phyloP scores from a whole-genome alignment of 2,888 invertebrate genomes.

The Myopa tessellatipennis region DNA sequence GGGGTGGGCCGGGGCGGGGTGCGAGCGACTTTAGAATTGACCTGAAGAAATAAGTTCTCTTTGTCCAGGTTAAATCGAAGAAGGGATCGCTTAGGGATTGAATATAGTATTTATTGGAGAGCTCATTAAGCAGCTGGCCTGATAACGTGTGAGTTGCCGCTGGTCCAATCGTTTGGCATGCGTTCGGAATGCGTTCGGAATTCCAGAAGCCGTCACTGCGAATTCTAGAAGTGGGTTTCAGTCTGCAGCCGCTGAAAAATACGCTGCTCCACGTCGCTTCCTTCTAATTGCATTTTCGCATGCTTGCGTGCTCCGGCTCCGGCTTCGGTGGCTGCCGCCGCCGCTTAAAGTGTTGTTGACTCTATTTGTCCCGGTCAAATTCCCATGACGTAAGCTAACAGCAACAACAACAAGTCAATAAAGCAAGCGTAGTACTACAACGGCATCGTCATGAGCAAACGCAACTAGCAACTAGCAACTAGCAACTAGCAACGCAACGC shows the following conservation, averaged over 20 bases:
- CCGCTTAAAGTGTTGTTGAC: conserved; percentile 18
- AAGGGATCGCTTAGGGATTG: background rate
- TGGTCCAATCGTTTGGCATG: no score
- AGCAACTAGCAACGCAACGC: conserved; percentile 15
- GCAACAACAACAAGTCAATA: background rate
- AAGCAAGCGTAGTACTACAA: background rate
- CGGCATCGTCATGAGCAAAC: conserved; percentile 7
- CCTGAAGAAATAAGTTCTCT: conserved; percentile 15
- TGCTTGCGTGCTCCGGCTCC: conserved; percentile 7
- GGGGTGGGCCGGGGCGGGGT: background rate
- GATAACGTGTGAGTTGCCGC: no score
- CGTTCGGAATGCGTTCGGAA: background rate
- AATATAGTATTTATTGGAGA: no score
- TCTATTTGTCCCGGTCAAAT: conserved; percentile 23
- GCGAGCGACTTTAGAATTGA: background rate
- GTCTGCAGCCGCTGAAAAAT: conserved; percentile 13
- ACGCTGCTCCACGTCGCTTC: conserved; percentile 41
- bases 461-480: conserved; percentile 8
- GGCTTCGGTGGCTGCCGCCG: conserved; percentile 20
- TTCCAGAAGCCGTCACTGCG: background rate
- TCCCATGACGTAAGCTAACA: conserved; percentile 30
- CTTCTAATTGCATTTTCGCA: conserved; percentile 48
- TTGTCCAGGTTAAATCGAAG: background rate
- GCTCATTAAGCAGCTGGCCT: no score
- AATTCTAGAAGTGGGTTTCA: conserved; percentile 8